Conservation (phyloP, 2,797 vertebrate genomes). For the Sebastes miniatus region DNA sequence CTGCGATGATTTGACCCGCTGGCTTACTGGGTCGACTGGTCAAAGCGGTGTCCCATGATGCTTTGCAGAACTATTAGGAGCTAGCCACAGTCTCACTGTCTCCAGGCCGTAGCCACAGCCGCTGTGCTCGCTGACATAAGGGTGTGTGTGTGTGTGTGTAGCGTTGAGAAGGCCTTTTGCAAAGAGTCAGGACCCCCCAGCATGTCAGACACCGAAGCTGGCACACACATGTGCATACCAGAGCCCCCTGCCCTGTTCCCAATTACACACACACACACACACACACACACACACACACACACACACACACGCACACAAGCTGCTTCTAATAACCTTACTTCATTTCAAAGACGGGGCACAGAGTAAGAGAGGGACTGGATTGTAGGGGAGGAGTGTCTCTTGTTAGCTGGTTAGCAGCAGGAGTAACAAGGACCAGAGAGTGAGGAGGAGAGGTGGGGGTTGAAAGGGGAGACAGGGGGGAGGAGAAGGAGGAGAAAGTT, state of each 20-base stretch:
- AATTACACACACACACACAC: constrained; percentile 58
- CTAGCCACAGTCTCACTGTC: constrained; percentile 72
- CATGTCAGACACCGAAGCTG: constrained; percentile 77
- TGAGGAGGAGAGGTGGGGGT: constrained; percentile 9
- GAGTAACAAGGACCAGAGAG: constrained; percentile 76
- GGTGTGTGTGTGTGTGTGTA: background rate
- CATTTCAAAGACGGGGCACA: constrained; percentile 66
- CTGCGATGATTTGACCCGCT: constrained; percentile 39
- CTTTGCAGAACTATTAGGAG: constrained; percentile 70
- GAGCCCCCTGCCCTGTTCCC: constrained; percentile 69
- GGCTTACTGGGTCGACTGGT: constrained; percentile 55
- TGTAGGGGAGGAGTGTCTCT: constrained; percentile 51
- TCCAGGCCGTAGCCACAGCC: constrained; percentile 68
- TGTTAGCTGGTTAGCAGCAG: constrained; percentile 80
- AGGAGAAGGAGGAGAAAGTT: background rate
- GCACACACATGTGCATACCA: constrained; percentile 85
- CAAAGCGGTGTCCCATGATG: constrained; percentile 67
- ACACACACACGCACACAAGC: constrained; percentile 39
- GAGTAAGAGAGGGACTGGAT: constrained; percentile 33
- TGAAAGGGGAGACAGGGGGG: background rate
- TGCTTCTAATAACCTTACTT: constrained; percentile 81
- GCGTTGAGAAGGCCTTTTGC: constrained; percentile 40
- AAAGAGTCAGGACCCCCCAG: constrained; percentile 74
- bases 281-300: constrained; percentile 9
- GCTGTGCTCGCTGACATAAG: constrained; percentile 45